phyloP scores from a whole-genome alignment of 2,797 vertebrate species.

The Triplophysa bombifrons region DNA sequence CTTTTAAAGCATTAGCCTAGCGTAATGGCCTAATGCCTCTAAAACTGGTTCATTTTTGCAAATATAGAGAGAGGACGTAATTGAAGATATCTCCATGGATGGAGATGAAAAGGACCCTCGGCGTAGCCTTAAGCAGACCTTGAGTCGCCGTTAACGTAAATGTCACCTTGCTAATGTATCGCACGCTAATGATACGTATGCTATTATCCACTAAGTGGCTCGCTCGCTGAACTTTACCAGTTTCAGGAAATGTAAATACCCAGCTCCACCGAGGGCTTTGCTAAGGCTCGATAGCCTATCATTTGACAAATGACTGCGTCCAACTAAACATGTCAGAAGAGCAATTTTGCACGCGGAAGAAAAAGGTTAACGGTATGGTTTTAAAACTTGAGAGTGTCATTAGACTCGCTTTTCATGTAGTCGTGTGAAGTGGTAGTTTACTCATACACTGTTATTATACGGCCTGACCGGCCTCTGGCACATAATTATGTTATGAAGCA shows the following conservation, averaged over 20 bases:
- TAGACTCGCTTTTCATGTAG: constrained; percentile 44
- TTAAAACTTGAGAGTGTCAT: constrained; percentile 29
- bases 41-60: background rate
- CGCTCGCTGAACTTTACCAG: constrained; percentile 7
- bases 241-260: constrained; percentile 36
- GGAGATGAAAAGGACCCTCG: background rate
- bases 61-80: background rate
- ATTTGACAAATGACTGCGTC: constrained; percentile 48
- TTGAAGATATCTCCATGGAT: background rate
- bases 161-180: background rate
- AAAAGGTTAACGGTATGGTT: constrained; percentile 24
- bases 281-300: constrained; percentile 8
- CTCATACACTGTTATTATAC: constrained; percentile 33
- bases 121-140: background rate
- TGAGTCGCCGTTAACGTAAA: constrained; percentile 10
- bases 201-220: constrained; percentile 2
- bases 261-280: background rate
- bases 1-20: background rate
- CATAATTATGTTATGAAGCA: constrained; percentile 54
- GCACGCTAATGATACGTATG: constrained; percentile 5
- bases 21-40: background rate
- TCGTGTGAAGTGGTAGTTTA: constrained; percentile 35
- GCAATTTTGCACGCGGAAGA: constrained; percentile 18
- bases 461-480: constrained; percentile 30
- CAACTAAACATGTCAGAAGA: constrained; percentile 37